Conservation (phyloP, 2,797 vertebrate genomes). For the Enteromius thamalakanensis region DNA sequence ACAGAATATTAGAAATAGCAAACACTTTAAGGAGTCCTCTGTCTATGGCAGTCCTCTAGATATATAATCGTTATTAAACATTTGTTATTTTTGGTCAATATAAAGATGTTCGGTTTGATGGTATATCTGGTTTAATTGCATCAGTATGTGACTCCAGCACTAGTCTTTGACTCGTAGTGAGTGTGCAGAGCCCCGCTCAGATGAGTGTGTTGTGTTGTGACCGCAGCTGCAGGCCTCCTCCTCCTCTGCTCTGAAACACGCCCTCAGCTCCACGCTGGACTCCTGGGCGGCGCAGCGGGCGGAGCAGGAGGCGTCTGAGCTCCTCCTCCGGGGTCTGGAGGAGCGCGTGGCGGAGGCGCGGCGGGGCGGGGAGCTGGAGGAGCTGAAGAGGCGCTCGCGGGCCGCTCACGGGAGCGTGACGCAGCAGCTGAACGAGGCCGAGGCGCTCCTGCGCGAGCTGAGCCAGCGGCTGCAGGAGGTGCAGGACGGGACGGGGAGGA, state of each 20-base stretch:
- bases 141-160: too few species aligned
- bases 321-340: constrained; percentile 79
- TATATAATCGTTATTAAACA: too few species aligned
- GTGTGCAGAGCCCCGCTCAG: too few species aligned
- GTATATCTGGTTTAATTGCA: too few species aligned
- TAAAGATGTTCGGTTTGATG: too few species aligned
- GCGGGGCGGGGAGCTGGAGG: constrained; percentile 78
- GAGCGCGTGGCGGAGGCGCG: constrained; percentile 83
- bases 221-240: constrained; percentile 86
- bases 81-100: too few species aligned
- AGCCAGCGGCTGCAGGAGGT: constrained; percentile 84
- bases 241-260: constrained; percentile 74
- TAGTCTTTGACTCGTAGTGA: too few species aligned
- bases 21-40: too few species aligned
- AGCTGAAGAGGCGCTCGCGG: constrained; percentile 83
- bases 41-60: too few species aligned
- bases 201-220: constrained; percentile 82
- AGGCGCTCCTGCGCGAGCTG: constrained; percentile 79
- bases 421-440: constrained; percentile 83
- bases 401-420: constrained; percentile 80
- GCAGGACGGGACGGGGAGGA: constrained; percentile 88
- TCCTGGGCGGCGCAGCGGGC: constrained; percentile 75
- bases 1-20: too few species aligned
- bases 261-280: constrained; percentile 79
- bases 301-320: constrained; percentile 76